phyloP scores from a whole-genome alignment of 2,888 invertebrate genomes.

The Drosophila falleni region DNA sequence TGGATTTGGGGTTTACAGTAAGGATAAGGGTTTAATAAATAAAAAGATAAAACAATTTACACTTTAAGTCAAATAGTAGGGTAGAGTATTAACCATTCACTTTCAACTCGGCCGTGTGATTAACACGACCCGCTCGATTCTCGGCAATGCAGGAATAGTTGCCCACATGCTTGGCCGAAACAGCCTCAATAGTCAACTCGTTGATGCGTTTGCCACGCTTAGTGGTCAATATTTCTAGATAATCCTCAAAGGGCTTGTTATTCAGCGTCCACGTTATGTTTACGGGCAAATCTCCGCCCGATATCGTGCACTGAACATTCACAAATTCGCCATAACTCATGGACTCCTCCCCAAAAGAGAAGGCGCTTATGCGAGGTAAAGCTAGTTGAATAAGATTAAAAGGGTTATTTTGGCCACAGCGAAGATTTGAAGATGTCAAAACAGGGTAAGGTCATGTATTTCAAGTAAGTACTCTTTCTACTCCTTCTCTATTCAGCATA shows the following conservation, averaged over 20 bases:
- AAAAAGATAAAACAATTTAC: slow-evolving; percentile 27
- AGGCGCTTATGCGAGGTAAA: slow-evolving; percentile 91
- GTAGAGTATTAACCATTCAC: slow-evolving; percentile 88
- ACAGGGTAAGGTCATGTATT: not conserved
- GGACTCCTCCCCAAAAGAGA: slow-evolving; percentile 91
- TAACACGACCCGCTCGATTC: slow-evolving; percentile 90
- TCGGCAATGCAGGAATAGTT: slow-evolving; percentile 91
- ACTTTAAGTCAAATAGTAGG: slow-evolving; percentile 13
- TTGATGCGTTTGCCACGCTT: slow-evolving; percentile 86
- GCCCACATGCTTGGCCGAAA: slow-evolving; percentile 90
- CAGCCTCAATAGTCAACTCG: slow-evolving; percentile 89
- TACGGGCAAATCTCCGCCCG: slow-evolving; percentile 88
- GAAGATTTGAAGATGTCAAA: too few species aligned
- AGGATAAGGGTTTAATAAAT: slow-evolving; percentile 19
- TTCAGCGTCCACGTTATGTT: slow-evolving; percentile 88
- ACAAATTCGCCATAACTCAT: slow-evolving; percentile 89
- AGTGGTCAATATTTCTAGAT: slow-evolving; percentile 83
- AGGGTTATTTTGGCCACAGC: not conserved
- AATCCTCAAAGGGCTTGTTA: slow-evolving; percentile 84
- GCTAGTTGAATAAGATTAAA: slow-evolving; percentile 86
- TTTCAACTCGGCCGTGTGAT: slow-evolving; percentile 89
- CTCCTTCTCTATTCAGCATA: slow-evolving; percentile 8
- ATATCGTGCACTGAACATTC: slow-evolving; percentile 86
- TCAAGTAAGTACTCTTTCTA: not conserved
- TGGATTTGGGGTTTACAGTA: slow-evolving; percentile 2